Evolutionary conservation across 37 sponge, comb jelly and placozoan species (phyloP).

Genomic region (Ephydatia muelleri): DNA sequence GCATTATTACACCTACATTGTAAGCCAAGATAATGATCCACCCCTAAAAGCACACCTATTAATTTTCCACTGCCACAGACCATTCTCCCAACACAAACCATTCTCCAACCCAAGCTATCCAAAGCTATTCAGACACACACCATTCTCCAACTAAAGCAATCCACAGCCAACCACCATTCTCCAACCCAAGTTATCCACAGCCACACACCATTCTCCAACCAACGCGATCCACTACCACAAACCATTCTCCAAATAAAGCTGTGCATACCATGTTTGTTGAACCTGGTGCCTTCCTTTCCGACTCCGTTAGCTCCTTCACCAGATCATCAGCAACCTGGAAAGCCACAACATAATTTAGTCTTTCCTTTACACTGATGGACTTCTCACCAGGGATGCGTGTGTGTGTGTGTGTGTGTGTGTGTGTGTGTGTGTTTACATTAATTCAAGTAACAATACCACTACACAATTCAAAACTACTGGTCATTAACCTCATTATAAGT

Average conservation of each 20-base stretch:
- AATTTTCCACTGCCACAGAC: background rate
- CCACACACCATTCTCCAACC: background rate
- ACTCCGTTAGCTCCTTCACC: constrained; percentile 86
- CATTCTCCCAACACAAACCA: background rate
- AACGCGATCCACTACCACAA: background rate
- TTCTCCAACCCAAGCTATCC: background rate
- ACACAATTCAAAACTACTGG: background rate
- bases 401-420: constrained; percentile 6
- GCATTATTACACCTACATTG: background rate
- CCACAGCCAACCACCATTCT: background rate
- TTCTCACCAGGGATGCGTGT: too few species aligned
- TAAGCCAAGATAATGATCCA: too few species aligned
- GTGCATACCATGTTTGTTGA: background rate
- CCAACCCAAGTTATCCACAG: background rate
- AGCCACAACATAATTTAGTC: background rate
- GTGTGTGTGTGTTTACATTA: constrained; percentile 4
- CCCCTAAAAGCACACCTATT: background rate
- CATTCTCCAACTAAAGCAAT: background rate
- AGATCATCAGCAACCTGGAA: constrained; percentile 96
- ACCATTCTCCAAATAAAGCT: background rate
- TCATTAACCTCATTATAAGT: constrained; percentile 90
- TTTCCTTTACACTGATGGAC: background rate
- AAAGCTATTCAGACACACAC: too few species aligned
- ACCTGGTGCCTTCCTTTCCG: constrained; percentile 36
- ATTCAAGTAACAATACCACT: background rate